These are phyloP conservation scores for Pachycephus smyrnensis DNA, from an alignment of 2,888 invertebrate genomes.

Conservation along the genomic window DNA sequence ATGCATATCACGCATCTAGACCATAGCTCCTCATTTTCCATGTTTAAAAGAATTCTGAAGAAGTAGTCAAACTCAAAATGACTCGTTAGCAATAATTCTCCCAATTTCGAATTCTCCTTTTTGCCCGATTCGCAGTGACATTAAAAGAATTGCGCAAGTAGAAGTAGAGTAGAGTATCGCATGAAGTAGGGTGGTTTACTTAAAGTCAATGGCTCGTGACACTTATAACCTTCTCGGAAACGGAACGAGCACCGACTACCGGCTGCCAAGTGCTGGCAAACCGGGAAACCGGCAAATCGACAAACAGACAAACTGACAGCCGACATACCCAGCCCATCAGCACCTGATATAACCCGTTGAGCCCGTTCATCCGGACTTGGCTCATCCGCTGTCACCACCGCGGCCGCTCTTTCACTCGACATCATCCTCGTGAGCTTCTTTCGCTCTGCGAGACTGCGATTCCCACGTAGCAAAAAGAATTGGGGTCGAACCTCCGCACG, in stretches of 20 bases:
- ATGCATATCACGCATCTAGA: no score
- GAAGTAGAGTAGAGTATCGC: not conserved
- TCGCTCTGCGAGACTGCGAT: not conserved
- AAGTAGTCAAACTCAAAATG: no score
- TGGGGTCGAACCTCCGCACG: constrained; percentile 54
- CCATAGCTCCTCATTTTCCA: no score
- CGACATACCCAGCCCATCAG: no score
- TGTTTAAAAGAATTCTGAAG: no score
- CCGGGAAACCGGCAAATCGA: not conserved
- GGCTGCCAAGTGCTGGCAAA: not conserved
- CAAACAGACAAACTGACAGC: no score
- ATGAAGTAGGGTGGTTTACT: not conserved
- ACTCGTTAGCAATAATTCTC: no score
- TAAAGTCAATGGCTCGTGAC: constrained; percentile 38
- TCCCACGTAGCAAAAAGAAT: constrained; percentile 54
- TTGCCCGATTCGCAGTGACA: no score
- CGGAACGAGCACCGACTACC: not conserved
- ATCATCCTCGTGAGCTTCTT: not conserved
- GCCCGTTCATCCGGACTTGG: not conserved
- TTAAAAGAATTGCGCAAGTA: not conserved
- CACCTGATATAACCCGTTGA: not conserved
- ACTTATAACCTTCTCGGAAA: constrained; percentile 50
- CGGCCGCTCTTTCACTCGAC: not conserved
- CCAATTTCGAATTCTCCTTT: no score
- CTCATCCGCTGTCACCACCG: not conserved